phyloP scores from a whole-genome alignment of 2,888 invertebrate genomes.

The Machimus rusticus region DNA sequence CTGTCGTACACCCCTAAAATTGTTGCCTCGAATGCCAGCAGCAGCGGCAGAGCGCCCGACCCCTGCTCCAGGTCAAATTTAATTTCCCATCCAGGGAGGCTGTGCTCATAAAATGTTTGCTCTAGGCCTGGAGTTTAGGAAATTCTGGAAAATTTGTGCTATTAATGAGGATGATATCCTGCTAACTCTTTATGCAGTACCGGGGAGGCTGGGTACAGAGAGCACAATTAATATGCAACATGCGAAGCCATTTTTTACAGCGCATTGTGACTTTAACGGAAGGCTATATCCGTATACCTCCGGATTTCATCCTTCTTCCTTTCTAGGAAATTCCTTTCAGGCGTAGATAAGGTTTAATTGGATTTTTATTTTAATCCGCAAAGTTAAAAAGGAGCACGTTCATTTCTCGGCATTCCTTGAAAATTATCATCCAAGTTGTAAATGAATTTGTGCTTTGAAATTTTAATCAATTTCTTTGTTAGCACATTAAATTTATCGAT shows the following conservation, averaged over 20 bases:
- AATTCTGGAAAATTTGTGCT: conserved; percentile 14
- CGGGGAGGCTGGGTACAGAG: background rate
- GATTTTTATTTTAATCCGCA: conserved; percentile 37
- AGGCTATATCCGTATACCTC: background rate
- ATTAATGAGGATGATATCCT: conserved; percentile 9
- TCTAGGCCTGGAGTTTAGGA: background rate
- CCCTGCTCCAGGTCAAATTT: background rate
- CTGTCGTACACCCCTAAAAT: background rate
- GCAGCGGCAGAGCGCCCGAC: background rate
- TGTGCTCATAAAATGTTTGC: background rate
- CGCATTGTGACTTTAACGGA: conserved; percentile 4
- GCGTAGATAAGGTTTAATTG: conserved; percentile 34
- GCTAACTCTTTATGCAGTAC: conserved; percentile 12
- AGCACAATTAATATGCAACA: conserved; percentile 28
- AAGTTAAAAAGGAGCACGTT: conserved; percentile 35
- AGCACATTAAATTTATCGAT: conserved; percentile 14
- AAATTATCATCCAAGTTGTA: conserved; percentile 35
- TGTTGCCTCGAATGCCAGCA: background rate
- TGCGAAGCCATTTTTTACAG: conserved; percentile 31
- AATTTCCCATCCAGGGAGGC: background rate
- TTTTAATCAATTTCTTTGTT: conserved; percentile 31
- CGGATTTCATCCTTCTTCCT: conserved; percentile 8
- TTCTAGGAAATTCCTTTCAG: conserved; percentile 26
- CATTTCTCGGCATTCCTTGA: conserved; percentile 10
- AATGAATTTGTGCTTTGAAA: conserved; percentile 38